phyloP scores from a whole-genome alignment of 1,140 invertebrate genomes.

The Drosophila novamexicana region DNA sequence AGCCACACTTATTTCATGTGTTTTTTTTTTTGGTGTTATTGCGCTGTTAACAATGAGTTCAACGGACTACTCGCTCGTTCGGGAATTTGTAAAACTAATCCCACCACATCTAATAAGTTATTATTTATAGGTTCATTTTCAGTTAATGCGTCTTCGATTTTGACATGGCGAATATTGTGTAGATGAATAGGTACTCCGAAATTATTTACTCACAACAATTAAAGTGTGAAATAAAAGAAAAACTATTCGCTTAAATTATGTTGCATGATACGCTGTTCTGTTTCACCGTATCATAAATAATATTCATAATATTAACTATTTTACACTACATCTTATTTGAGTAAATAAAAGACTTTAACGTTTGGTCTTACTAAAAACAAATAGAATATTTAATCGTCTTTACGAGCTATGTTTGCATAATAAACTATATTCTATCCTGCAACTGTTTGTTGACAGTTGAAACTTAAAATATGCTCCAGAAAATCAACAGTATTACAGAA shows the following conservation, averaged over 20 bases:
- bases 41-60: conserved; percentile 30
- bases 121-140: no score
- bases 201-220: background rate
- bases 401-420: background rate
- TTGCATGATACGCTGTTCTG: background rate
- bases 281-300: background rate
- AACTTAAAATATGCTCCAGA: no score
- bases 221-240: background rate
- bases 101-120: background rate
- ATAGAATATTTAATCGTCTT: no score
- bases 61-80: conserved; percentile 9
- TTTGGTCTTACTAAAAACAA: no score
- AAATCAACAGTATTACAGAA: no score
- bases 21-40: conserved; percentile 26
- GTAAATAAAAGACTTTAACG: background rate
- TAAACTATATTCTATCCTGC: background rate
- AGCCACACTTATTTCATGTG: conserved; percentile 25
- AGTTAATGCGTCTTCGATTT: background rate
- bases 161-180: no score
- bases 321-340: background rate
- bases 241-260: background rate
- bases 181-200: background rate
- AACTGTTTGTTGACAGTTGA: no score
- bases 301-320: background rate
- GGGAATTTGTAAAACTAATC: background rate